Evolutionary conservation across 2,113 vertebrate species (phyloP), one percentile per base, ranked within the genome.

Genomic region (Vulpes vulpes): DNA sequence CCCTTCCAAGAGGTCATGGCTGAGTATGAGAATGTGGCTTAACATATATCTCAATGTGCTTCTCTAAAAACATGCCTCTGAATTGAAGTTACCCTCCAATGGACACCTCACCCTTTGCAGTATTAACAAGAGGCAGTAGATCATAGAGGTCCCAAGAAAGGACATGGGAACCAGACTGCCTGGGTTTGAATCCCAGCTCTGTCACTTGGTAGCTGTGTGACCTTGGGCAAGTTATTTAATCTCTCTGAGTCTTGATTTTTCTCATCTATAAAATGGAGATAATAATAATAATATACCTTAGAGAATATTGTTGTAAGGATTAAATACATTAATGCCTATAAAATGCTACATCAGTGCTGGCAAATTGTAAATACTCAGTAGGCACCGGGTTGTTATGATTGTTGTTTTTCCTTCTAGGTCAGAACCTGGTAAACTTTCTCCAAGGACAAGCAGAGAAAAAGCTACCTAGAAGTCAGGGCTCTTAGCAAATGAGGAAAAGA

Each of bases 251-350:
- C 51, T 80, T 55, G 59, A 15, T 49, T 89, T 89, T 91, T n/a
- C 49, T 88, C 69, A 62, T 64, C 35, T 91, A 85, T 60, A 81
- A 60, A 94, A 93, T n/a, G 14, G 43, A 78, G 81, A 67, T 78
- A 3, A 5, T 51, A 64, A 88, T 73, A 82, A 35, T 79, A 27
- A 10, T 55, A 69, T 32, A 55, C 7, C 4, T 53, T 55, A 38
- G 19, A n/a, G 38, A 6, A 3, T 51, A 51, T 35, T 88, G 79
- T 12, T 79, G 19, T 90, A 49, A 91, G 59, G 64, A 55, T 43
- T 71, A 79, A 80, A 79, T 59, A 38, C 51, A 38, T 57, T 65
- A 73, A 78, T 65, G 55, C 55, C 49, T 71, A 4, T 32, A 90
- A 87, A 67, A 93, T 65, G 27, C 22, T 55, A 43, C 76, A n/a